Evolutionary conservation across 2,888 invertebrate species (phyloP).

Genomic region (Drosophila prolongata): DNA sequence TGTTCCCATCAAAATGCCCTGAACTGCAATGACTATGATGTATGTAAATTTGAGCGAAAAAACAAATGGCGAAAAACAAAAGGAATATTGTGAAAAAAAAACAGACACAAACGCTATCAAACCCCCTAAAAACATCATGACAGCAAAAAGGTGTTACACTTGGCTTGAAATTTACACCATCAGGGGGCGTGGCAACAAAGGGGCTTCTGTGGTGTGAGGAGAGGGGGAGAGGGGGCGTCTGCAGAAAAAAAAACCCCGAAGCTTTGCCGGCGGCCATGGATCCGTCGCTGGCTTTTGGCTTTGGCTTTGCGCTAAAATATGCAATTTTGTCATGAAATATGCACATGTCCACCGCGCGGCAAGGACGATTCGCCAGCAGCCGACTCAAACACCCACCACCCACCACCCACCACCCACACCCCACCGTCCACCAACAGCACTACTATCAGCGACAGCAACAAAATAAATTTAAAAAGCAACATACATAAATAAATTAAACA

Average conservation of each 20-base stretch:
- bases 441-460: slow-evolving; percentile 39
- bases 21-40: slow-evolving; percentile 42
- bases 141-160: slow-evolving; percentile 74
- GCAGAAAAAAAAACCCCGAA: slow-evolving; percentile 1
- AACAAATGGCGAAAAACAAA: slow-evolving; percentile 15
- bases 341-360: slow-evolving; percentile 63
- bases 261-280: slow-evolving; percentile 12
- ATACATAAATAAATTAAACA: slow-evolving; percentile 69
- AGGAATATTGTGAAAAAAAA: slow-evolving; percentile 1
- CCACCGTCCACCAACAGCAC: slow-evolving; percentile 7
- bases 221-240: background rate
- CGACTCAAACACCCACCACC: too few species aligned
- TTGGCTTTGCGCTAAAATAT: slow-evolving; percentile 66
- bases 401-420: background rate
- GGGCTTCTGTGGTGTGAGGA: background rate
- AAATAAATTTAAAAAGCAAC: slow-evolving; percentile 51
- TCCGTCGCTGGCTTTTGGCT: slow-evolving; percentile 35
- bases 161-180: slow-evolving; percentile 65
- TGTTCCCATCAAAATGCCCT: slow-evolving; percentile 25
- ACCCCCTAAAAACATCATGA: slow-evolving; percentile 54
- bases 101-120: slow-evolving; percentile 30
- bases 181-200: slow-evolving; percentile 1
- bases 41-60: slow-evolving; percentile 34
- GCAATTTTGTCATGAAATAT: slow-evolving; percentile 72
- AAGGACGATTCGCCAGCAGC: slow-evolving; percentile 42